Percentiles rank a stretch among this genome's conserved stretches.
phyloP scores from a whole-genome alignment of 2,888 invertebrate genomes.

The Pristionchus fissidentatus region DNA sequence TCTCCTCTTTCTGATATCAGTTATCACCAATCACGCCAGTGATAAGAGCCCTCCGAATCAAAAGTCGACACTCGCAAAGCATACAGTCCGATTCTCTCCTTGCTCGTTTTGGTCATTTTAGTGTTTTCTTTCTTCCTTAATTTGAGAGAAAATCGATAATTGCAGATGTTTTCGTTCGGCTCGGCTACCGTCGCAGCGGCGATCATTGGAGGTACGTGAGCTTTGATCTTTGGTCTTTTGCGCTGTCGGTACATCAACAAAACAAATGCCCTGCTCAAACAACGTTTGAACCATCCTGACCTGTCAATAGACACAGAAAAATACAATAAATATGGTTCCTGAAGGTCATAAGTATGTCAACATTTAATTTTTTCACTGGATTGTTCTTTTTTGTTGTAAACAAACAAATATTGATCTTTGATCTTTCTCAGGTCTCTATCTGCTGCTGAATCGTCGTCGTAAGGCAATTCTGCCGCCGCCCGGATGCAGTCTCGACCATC shows the following conservation, averaged over 20 bases:
- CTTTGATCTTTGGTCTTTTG: constrained; percentile 10
- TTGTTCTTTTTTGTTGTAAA: too few species aligned
- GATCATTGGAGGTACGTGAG: constrained; percentile 32
- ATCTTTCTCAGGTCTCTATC: constrained; percentile 9
- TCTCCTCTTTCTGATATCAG: too few species aligned
- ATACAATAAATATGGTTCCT: too few species aligned
- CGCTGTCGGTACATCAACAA: not conserved
- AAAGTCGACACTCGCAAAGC: not conserved
- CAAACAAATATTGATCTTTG: not conserved
- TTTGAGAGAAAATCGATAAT: not conserved
- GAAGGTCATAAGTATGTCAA: too few species aligned
- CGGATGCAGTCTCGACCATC: constrained; percentile 50
- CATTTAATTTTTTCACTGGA: too few species aligned
- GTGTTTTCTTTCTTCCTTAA: not conserved
- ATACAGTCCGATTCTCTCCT: not conserved
- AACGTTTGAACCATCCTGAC: too few species aligned
- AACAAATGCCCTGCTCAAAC: not conserved
- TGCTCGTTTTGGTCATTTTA: not conserved
- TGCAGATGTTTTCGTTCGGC: constrained; percentile 27
- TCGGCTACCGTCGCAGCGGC: constrained; percentile 32
- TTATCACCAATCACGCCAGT: too few species aligned
- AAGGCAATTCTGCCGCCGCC: constrained; percentile 49
- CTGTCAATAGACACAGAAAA: too few species aligned
- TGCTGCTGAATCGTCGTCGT: constrained; percentile 32
- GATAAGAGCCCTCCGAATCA: not conserved